A percentile compares a stretch with the other conserved stretches of the same genome.
Evolutionary conservation across 1,140 invertebrate genomes (phyloP).

Genomic region (Drosophila oshimai): DNA sequence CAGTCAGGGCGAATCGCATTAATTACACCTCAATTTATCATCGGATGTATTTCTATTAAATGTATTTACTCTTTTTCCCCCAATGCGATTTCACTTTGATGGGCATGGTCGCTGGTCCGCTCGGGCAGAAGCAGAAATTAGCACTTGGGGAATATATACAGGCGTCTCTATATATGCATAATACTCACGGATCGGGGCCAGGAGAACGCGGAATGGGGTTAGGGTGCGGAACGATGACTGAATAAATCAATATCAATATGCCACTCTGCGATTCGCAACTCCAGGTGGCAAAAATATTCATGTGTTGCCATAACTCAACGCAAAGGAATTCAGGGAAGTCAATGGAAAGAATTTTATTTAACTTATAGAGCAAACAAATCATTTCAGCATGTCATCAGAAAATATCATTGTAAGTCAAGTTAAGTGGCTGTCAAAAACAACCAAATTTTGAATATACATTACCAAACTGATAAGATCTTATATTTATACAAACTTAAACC

Average conservation of each 20-base stretch:
- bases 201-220: slow-evolving; percentile 59
- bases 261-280: slow-evolving; percentile 23
- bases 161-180: slow-evolving; percentile 22
- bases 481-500: no score
- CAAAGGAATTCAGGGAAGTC: not conserved
- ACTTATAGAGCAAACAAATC: not conserved
- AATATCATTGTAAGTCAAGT: not conserved
- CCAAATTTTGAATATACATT: not conserved
- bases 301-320: not conserved
- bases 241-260: slow-evolving; percentile 41
- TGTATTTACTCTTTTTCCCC: slow-evolving; percentile 17
- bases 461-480: no score
- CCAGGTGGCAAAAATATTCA: slow-evolving; percentile 19
- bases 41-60: slow-evolving; percentile 24
- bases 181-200: slow-evolving; percentile 16
- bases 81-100: slow-evolving; percentile 70
- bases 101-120: slow-evolving; percentile 11
- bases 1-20: slow-evolving; percentile 64
- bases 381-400: not conserved
- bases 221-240: slow-evolving; percentile 58
- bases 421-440: not conserved
- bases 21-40: slow-evolving; percentile 71
- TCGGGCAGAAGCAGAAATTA: slow-evolving; percentile 56
- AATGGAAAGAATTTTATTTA: not conserved
- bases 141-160: slow-evolving; percentile 50